A percentile compares a stretch with the other conserved stretches of the same genome.
These are phyloP conservation scores for Hirundo rustica DNA, from an alignment of 2,797 vertebrate genomes.

Conservation along the genomic window DNA sequence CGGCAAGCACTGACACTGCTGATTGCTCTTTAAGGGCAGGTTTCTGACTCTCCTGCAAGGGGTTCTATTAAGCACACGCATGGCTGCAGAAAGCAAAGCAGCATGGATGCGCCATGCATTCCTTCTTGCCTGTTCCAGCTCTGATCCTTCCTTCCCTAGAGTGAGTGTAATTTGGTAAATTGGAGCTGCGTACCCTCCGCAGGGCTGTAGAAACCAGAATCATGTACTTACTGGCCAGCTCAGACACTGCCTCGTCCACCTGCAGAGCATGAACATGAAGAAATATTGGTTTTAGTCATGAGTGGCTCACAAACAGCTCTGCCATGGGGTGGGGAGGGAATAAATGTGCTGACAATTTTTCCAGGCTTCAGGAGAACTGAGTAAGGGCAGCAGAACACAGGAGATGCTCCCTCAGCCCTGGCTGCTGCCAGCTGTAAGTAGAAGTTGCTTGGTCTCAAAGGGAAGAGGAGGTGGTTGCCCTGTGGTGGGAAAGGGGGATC, in stretches of 20 bases:
- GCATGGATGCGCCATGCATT: accelerated
- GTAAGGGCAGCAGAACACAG: background rate
- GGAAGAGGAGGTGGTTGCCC: background rate
- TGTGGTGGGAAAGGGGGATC: background rate
- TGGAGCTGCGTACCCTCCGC: background rate
- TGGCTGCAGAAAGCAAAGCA: background rate
- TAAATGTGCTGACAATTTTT: background rate
- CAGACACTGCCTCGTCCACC: background rate
- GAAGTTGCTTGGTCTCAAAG: background rate
- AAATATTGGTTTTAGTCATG: background rate
- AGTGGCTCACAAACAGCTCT: background rate
- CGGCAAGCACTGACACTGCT: background rate
- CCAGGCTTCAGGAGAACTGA: background rate
- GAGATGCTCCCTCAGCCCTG: accelerated
- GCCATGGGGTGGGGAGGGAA: background rate
- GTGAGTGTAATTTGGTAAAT: background rate
- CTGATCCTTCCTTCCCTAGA: background rate
- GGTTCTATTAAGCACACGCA: background rate
- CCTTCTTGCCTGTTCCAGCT: background rate
- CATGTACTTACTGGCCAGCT: background rate
- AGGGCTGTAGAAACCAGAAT: background rate
- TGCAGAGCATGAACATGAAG: background rate
- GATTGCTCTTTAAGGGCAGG: background rate
- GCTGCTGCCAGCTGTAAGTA: background rate
- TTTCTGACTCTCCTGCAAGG: background rate